Base-by-base conservation (phyloP, 1,140 invertebrate genomes). In the Drosophila pandora region DNA sequence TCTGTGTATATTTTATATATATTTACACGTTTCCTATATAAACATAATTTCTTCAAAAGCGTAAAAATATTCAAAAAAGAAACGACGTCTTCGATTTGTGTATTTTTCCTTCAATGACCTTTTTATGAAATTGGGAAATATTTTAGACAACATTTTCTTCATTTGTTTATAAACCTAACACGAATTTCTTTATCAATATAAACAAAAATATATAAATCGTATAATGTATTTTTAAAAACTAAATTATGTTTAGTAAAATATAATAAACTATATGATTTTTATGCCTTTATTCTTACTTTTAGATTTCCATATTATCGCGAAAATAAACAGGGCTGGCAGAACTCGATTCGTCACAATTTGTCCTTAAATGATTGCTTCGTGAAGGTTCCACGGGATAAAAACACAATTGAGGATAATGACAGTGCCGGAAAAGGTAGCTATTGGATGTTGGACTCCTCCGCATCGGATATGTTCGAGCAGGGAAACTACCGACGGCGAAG, bases 361-460 rank as follows among this genome's bases (percentile, higher is more conserved):
- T 97, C 96, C 61, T 92, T 98, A 17, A 98, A 98, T 92, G 97
- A 98, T 89, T 98, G 97, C 91, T 98, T 98, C 89, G 95, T 98
- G 1, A 98, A 98, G 92, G 94, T 97, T 12, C 92, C 95, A 65
- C 73, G 94, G 72, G 92, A 96, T 92, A 96, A 97, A 76, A 96
- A 97, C 70, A 94, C 95, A 50, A 94, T 94, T 0, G 94, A 90
- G 10, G 90, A 95, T 93, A 90, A 96, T 93, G 92, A 94, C 88
- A 88, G 80, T 21, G 83, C 87, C 0, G 93, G 95, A 0, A 97
- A 97, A 87, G 96, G 96, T 3, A 96, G 95, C 67, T 98, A 96
- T 90, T 98, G 97, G 97, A 96, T 96, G 63, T 91, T 98, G 63
- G 96, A 97, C 90, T 96, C 96, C 0, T 96, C 96, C 55, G 95